Evolutionary conservation across 1,140 invertebrate genomes (phyloP), one percentile per base, ranked within the genome.

Genomic region (Penaeus japonicus): DNA sequence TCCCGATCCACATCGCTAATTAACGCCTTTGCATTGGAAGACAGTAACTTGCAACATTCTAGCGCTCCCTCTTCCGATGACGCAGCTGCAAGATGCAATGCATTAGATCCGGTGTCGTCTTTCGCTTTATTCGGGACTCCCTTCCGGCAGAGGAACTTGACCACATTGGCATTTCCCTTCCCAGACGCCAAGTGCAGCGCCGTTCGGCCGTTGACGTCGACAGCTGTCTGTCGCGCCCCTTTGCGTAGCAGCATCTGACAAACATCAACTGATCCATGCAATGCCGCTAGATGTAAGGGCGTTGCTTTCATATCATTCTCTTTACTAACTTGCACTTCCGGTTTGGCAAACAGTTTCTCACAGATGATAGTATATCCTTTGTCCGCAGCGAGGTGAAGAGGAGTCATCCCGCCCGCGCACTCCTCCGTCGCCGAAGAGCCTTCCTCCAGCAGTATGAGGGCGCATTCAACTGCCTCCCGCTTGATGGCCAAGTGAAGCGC

Each of bases 371-470:
- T 88, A 77, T 83, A 83, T 18, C 87, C 87, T n/a, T 88, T 88
- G 30, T 82, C 87, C 59, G 87, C 87, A 62, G 87, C 80, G 24
- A 88, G 77, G 55, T 88, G 87, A 77, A 88, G 87, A 12, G 87
- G 87, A 20, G 87, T 88, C 81, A 84, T 83, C 55, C 70, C 70
- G 57, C 87, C 87, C 12, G 22, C 47, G 30, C 87, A 88, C 39
- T 24, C 24, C n/a, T 88, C 80, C 27, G 59, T 32, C n/a, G 87
- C 80, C 7, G 87, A 88, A 5, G 87, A 80, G 53, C 81, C 81
- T 2, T 55, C 53, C n/a, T 88, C 80, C n/a, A 88, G 35, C 17
- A 88, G 30, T n/a, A 83, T 35, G 18, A 73, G 65, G 18, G 87
- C 87, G 84, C 87, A 88, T 35, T 88, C 81, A 12, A 83, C 80